Conservation (phyloP, 1,140 invertebrate genomes). For the Tetragonula clypearis region DNA sequence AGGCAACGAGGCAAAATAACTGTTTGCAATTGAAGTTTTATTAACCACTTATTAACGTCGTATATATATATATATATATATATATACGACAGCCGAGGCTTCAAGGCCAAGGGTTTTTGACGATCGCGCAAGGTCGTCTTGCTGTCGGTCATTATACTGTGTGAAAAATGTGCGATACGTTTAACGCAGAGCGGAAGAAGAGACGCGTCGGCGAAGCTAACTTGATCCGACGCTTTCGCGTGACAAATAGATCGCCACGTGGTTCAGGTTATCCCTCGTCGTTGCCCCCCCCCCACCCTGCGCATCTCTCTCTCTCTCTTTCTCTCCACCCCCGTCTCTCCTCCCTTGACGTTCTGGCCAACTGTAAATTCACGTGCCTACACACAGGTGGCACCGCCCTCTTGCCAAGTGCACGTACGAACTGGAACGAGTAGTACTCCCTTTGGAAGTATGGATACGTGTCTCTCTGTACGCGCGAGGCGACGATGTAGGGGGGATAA, state of each 20-base stretch:
- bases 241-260: slow-evolving; percentile 73
- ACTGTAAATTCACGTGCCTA: slow-evolving; percentile 71
- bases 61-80: too few species aligned
- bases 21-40: fast-evolving
- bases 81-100: too few species aligned
- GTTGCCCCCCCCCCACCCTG: slow-evolving; percentile 30
- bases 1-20: not conserved
- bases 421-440: slow-evolving; percentile 51
- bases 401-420: slow-evolving; percentile 61
- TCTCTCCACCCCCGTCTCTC: slow-evolving; percentile 10
- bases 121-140: too few species aligned
- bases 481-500: slow-evolving; percentile 14
- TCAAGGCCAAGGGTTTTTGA: too few species aligned
- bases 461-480: slow-evolving; percentile 21
- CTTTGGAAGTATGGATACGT: slow-evolving; percentile 52
- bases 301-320: not conserved
- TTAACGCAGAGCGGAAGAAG: slow-evolving; percentile 11
- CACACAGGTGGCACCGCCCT: slow-evolving; percentile 74
- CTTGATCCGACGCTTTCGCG: slow-evolving; percentile 63
- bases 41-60: too few species aligned
- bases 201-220: slow-evolving; percentile 52
- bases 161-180: not conserved
- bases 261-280: slow-evolving; percentile 56
- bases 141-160: not conserved
- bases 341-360: slow-evolving; percentile 45